Conservation (phyloP, 1,140 invertebrate genomes). For the Procambarus clarkii region DNA sequence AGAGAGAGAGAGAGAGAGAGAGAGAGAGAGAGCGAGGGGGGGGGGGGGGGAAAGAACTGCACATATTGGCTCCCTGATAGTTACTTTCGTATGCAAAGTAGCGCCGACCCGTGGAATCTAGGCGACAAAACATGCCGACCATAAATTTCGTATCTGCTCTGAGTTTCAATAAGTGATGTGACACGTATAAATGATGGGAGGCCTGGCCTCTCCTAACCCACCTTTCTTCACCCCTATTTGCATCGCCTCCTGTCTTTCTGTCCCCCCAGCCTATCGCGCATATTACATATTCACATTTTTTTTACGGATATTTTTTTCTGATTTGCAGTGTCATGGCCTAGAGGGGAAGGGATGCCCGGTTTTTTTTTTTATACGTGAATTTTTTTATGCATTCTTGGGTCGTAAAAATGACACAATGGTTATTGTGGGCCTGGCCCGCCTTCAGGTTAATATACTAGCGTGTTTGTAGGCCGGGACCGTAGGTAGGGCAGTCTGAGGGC, state of each 20-base stretch:
- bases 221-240: not conserved
- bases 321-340: constrained; percentile 25
- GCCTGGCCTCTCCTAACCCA: not conserved
- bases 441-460: constrained; percentile 28
- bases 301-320: constrained; percentile 17
- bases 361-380: not conserved
- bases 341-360: not conserved
- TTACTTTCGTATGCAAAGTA: constrained; percentile 45
- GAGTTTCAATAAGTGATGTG: constrained; percentile 44
- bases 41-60: not conserved
- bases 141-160: constrained; percentile 49
- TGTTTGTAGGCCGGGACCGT: not conserved
- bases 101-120: constrained; percentile 32
- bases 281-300: constrained; percentile 40
- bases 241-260: not conserved
- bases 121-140: constrained; percentile 21
- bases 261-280: not conserved
- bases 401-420: constrained; percentile 34
- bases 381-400: constrained; percentile 21
- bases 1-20: not conserved
- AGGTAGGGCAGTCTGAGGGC: no score
- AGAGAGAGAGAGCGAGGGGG: not conserved
- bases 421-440: constrained; percentile 7
- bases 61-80: not conserved
- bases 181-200: constrained; percentile 45